Conservation (phyloP, 53 echinoderm and acorn worm species). For the Zoroaster sp. region DNA sequence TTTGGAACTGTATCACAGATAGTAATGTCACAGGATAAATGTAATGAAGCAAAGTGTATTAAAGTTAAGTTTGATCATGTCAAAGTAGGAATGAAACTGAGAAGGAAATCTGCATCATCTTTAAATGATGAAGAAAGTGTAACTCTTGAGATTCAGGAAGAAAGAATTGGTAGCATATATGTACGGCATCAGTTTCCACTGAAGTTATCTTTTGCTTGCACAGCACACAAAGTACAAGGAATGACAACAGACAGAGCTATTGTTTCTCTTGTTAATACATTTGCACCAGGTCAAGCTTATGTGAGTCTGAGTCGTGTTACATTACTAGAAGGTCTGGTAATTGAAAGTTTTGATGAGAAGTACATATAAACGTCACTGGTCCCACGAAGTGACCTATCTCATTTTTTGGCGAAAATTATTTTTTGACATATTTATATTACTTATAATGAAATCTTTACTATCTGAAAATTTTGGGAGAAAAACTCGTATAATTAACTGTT, state of each 20-base stretch:
- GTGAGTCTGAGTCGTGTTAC: slow-evolving; percentile 58
- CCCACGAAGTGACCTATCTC: too few species aligned
- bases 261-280: slow-evolving; percentile 25
- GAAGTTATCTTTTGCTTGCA: slow-evolving; percentile 45
- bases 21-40: neutral
- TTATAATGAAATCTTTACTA: too few species aligned
- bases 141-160: neutral
- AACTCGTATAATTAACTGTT: too few species aligned
- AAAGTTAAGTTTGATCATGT: neutral
- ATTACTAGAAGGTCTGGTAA: neutral
- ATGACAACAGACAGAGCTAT: too few species aligned
- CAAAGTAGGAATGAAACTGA: neutral
- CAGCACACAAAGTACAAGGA: neutral
- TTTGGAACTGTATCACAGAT: slow-evolving; percentile 35
- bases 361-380: too few species aligned
- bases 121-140: neutral
- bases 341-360: neutral
- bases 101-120: neutral
- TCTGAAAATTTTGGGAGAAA: too few species aligned
- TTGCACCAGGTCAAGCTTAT: slow-evolving; percentile 61
- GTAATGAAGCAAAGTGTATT: neutral
- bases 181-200: slow-evolving; percentile 32
- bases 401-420: too few species aligned
- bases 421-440: too few species aligned
- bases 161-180: slow-evolving; percentile 37